Conservation (phyloP, 2,113 vertebrate species). For the Athene noctua region DNA sequence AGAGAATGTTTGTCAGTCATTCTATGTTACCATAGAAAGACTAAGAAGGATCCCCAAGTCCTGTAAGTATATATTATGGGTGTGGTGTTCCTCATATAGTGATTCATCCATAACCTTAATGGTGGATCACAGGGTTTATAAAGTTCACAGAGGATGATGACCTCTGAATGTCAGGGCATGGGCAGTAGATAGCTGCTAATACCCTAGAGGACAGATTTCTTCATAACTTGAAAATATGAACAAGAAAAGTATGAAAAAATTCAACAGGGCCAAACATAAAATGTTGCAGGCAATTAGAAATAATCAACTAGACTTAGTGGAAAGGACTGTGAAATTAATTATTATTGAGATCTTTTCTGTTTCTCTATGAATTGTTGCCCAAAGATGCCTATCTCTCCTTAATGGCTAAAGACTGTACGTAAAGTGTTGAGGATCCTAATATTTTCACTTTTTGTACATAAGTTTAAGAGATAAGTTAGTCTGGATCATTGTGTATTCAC, state of each 20-base stretch:
- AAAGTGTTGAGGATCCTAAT: background rate
- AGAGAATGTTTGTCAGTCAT: background rate
- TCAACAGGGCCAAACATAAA: background rate
- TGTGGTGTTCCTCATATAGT: background rate
- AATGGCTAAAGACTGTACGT: background rate
- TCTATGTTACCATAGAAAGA: background rate
- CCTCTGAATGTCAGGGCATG: background rate
- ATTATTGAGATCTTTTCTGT: background rate
- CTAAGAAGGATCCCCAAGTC: background rate
- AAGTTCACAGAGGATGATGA: background rate
- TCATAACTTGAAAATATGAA: background rate
- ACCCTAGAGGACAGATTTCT: background rate
- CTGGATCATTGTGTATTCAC: background rate
- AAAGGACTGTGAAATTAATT: background rate
- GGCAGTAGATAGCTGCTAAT: background rate
- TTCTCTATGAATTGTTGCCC: background rate
- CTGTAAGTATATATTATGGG: background rate
- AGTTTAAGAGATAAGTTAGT: background rate
- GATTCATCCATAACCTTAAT: accelerated
- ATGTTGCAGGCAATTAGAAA: background rate
- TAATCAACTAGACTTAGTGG: background rate
- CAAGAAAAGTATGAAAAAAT: background rate
- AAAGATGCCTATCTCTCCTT: background rate
- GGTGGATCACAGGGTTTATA: background rate
- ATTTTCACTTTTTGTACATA: background rate